phyloP scores from a whole-genome alignment of 1,140 invertebrate species.

The Tribolium madens region DNA sequence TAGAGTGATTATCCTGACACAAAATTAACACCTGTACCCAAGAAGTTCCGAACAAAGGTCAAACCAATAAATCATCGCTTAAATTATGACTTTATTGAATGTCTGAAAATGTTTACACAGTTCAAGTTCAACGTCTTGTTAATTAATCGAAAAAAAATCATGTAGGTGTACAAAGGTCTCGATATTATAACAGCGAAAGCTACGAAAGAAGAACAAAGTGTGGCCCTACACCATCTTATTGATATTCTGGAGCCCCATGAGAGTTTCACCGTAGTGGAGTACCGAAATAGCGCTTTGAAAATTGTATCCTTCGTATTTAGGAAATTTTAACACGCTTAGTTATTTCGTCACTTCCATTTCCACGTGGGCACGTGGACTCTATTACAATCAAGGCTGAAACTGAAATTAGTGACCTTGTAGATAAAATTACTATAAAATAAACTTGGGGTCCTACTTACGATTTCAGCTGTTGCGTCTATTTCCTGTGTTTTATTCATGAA shows the following conservation, averaged over 20 bases:
- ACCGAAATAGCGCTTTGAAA: slow-evolving; percentile 82
- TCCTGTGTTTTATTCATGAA: not conserved
- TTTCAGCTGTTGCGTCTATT: not conserved
- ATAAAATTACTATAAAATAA: not conserved
- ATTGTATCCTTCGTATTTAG: slow-evolving; percentile 74
- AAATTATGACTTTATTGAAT: not conserved
- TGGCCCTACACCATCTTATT: slow-evolving; percentile 90
- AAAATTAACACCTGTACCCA: not conserved
- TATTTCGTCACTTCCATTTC: not conserved
- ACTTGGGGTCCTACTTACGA: not conserved
- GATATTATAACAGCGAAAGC: slow-evolving; percentile 98
- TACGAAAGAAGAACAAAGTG: slow-evolving; percentile 80
- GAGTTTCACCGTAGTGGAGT: slow-evolving; percentile 88
- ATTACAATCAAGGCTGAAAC: not conserved
- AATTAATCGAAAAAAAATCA: not conserved
- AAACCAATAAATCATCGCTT: not conserved
- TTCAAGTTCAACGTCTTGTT: not conserved
- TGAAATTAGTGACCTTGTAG: not conserved
- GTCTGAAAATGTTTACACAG: not conserved
- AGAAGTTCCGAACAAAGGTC: not conserved
- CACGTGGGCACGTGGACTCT: not conserved
- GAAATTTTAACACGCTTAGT: not conserved
- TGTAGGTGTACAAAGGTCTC: slow-evolving; percentile 91
- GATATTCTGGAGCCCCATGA: slow-evolving; percentile 86
- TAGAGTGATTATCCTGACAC: no score